phyloP scores from a whole-genome alignment of 2,888 invertebrate species.

The Tenthredo distinguenda region DNA sequence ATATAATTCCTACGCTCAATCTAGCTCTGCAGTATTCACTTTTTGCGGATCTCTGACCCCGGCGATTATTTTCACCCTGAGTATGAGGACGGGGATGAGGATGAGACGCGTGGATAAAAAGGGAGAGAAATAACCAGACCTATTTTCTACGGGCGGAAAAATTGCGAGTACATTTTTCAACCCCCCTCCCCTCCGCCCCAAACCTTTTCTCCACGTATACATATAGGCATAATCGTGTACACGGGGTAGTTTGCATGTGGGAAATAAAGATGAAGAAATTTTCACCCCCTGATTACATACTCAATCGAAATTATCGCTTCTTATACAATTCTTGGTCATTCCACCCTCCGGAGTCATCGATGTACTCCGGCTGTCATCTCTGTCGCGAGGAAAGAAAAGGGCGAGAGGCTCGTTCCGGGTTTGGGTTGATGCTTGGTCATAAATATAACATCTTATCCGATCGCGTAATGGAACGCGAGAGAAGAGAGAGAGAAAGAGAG shows the following conservation, averaged over 20 bases:
- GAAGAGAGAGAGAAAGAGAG: conserved; percentile 1
- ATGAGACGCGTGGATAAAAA: not conserved
- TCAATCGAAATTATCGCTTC: not conserved
- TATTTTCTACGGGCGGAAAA: not conserved
- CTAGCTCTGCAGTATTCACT: conserved; percentile 40
- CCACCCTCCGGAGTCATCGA: not conserved
- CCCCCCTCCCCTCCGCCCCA: too few relatives aligned
- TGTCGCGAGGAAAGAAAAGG: not conserved
- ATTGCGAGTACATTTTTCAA: not conserved
- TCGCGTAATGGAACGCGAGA: conserved; percentile 37
- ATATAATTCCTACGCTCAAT: conserved; percentile 22
- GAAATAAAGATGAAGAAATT: not conserved
- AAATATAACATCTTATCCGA: conserved; percentile 34
- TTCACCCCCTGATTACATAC: not conserved
- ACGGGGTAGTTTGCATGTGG: too few relatives aligned
- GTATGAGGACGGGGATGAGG: not conserved
- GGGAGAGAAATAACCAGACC: not conserved
- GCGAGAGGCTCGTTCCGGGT: not conserved
- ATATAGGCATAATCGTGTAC: too few relatives aligned
- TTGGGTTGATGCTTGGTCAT: conserved; percentile 3
- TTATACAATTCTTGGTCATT: not conserved
- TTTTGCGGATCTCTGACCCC: conserved; percentile 50
- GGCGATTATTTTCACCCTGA: conserved; percentile 40
- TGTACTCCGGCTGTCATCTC: not conserved
- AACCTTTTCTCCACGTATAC: too few relatives aligned